Evolutionary conservation across 1,140 invertebrate genomes (phyloP).

Genomic region (Aphelinus certus): DNA sequence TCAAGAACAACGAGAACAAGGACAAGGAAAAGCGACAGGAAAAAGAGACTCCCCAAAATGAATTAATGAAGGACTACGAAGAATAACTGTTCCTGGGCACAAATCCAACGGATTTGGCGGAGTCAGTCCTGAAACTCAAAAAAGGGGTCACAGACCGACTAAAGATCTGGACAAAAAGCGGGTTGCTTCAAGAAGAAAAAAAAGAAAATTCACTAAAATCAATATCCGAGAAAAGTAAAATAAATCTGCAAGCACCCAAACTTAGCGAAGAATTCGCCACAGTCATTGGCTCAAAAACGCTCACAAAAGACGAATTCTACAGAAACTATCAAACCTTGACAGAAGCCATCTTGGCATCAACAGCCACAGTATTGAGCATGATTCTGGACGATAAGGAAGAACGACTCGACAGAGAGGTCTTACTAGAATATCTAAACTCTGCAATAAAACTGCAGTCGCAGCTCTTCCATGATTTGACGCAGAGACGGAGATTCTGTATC

Average conservation of each 20-base stretch:
- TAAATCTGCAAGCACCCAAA: not conserved
- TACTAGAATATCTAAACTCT: not conserved
- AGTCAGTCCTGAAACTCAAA: not conserved
- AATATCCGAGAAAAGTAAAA: not conserved
- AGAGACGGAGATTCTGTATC: slow-evolving; percentile 33
- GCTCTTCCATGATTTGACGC: not conserved
- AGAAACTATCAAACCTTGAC: not conserved
- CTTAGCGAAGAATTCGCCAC: not conserved
- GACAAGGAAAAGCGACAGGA: too few relatives aligned
- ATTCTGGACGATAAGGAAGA: not conserved
- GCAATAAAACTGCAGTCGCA: slow-evolving; percentile 27
- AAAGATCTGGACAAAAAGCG: not conserved
- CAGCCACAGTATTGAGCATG: not conserved
- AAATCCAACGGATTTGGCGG: too few relatives aligned
- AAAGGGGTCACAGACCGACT: not conserved
- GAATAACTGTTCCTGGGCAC: too few relatives aligned
- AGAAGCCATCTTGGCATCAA: not conserved
- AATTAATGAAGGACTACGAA: too few relatives aligned
- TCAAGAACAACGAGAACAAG: too few relatives aligned
- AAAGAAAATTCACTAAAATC: not conserved
- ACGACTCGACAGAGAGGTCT: not conserved
- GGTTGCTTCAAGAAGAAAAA: not conserved
- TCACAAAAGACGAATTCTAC: not conserved
- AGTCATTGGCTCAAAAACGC: not conserved
- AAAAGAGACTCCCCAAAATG: too few relatives aligned